Evolutionary conservation across 2,113 vertebrate genomes (phyloP).

Genomic region (Myiopsitta monachus): DNA sequence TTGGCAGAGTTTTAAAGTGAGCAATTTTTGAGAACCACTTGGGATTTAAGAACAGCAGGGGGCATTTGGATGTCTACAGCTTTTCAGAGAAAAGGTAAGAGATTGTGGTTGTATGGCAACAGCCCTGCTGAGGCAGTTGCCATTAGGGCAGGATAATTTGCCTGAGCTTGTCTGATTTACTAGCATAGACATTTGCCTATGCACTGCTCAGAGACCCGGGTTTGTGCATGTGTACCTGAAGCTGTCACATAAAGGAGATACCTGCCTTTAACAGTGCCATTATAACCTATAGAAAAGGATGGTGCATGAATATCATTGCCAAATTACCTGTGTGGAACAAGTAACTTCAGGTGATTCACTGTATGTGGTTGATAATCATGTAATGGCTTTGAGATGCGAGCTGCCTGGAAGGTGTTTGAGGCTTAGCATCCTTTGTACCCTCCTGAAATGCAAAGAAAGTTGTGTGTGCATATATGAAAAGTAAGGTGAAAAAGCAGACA

Average conservation of each 20-base stretch:
- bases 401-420: not conserved
- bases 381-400: not conserved
- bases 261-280: not conserved
- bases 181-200: not conserved
- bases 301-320: not conserved
- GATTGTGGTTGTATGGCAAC: not conserved
- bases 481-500: not conserved
- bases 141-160: not conserved
- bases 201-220: not conserved
- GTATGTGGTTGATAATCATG: not conserved
- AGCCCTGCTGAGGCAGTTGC: not conserved
- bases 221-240: not conserved
- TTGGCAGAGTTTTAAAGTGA: not conserved
- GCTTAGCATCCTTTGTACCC: not conserved
- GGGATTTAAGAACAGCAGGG: not conserved
- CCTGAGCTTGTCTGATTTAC: not conserved
- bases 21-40: not conserved
- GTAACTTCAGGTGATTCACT: not conserved
- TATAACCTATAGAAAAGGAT: not conserved
- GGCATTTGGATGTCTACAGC: not conserved
- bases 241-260: not conserved
- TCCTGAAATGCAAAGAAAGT: not conserved
- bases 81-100: not conserved
- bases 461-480: not conserved
- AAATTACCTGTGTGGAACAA: not conserved